Evolutionary conservation across 1,140 invertebrate species (phyloP).

Genomic region (Maconellicoccus hirsutus): DNA sequence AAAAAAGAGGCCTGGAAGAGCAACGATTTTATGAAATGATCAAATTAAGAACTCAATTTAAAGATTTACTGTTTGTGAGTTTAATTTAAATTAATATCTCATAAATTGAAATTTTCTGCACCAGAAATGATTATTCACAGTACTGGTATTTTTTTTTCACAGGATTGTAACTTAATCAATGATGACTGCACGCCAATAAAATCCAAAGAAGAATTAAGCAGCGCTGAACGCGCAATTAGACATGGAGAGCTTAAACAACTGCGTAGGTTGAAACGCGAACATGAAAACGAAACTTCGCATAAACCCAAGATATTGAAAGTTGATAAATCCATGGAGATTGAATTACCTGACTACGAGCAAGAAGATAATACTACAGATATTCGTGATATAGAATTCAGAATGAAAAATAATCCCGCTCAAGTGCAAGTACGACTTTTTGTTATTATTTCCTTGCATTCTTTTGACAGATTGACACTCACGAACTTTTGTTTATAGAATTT

Average conservation of each 20-base stretch:
- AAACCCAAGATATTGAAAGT: constrained; percentile 60
- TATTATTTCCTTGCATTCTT: neutral
- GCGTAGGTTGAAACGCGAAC: constrained; percentile 60
- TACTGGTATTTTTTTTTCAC: no score
- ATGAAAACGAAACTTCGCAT: constrained; percentile 48
- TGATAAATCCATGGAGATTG: constrained; percentile 40
- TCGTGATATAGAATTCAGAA: constrained; percentile 80
- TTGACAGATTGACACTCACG: neutral
- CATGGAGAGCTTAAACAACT: constrained; percentile 80
- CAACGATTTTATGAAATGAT: constrained; percentile 93
- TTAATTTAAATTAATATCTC: constrained; percentile 25
- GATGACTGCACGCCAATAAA: constrained; percentile 36
- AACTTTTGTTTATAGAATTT: constrained; percentile 40
- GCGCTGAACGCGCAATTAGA: constrained; percentile 61
- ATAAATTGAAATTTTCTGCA: neutral
- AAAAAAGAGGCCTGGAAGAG: constrained; percentile 78
- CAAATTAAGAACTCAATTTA: constrained; percentile 82
- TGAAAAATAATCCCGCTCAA: constrained; percentile 58
- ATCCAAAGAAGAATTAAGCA: constrained; percentile 46
- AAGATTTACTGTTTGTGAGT: constrained; percentile 61
- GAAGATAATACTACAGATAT: constrained; percentile 55
- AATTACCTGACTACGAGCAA: constrained; percentile 45
- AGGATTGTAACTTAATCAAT: constrained; percentile 58
- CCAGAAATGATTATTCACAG: neutral
- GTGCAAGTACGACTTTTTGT: constrained; percentile 38